phyloP scores from a whole-genome alignment of 2,113 vertebrate genomes.

The Xiphophorus maculatus region DNA sequence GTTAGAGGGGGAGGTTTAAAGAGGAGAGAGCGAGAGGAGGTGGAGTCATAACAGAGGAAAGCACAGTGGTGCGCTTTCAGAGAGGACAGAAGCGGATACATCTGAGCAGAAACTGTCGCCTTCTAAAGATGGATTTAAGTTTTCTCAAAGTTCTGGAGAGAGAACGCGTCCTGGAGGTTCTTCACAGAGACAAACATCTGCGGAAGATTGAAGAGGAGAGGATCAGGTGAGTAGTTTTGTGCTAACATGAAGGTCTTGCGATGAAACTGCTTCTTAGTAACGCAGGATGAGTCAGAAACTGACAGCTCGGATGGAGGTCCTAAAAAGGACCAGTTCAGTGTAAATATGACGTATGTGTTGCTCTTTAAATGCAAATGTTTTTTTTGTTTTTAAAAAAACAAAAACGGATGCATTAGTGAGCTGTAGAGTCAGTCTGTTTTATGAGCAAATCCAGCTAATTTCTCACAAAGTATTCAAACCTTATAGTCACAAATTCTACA shows the following conservation, averaged over 20 bases:
- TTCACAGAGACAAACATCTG: slow-evolving; percentile 86
- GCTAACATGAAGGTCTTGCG: background rate
- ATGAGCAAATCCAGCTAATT: background rate
- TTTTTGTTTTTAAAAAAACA: too few species aligned
- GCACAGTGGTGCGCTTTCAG: slow-evolving; percentile 16
- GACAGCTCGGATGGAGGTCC: background rate
- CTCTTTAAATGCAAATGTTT: background rate
- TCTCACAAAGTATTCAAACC: background rate
- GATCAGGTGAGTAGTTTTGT: slow-evolving; percentile 81
- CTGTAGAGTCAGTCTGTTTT: background rate
- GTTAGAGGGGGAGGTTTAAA: slow-evolving; percentile 23
- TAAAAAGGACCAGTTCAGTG: background rate
- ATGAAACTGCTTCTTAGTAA: background rate
- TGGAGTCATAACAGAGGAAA: slow-evolving; percentile 17
- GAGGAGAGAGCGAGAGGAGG: slow-evolving; percentile 18
- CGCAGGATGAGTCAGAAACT: background rate
- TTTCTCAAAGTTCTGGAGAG: slow-evolving; percentile 84
- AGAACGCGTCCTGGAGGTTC: slow-evolving; percentile 87
- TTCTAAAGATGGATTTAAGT: slow-evolving; percentile 77
- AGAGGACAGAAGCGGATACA: slow-evolving; percentile 19
- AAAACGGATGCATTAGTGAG: background rate
- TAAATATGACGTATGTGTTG: background rate
- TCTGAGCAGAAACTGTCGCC: slow-evolving; percentile 3
- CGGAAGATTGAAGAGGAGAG: slow-evolving; percentile 85
- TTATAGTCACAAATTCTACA: background rate